Evolutionary conservation across 2,888 invertebrate genomes (phyloP), one percentile per base, ranked within the genome.

Genomic region (Beris morrisii): DNA sequence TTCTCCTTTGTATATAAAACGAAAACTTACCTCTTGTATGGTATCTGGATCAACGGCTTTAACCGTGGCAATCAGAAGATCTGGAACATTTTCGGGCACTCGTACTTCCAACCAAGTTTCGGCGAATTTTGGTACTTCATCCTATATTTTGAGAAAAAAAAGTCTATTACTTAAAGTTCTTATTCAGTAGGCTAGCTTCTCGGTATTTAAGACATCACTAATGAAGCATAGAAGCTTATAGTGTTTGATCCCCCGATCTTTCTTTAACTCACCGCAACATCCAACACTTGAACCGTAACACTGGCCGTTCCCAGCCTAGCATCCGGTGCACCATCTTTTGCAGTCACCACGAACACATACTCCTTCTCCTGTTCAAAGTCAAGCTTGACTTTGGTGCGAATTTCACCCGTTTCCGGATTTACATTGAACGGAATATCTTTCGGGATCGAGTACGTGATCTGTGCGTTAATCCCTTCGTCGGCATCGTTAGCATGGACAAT

Each of bases 31-130:
- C 76, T 91, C 88, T 71, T 89, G 87, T 50, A 84, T 78, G 0
- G 92, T 90, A 73, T 94, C 94, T 2, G 92, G 92, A 81, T 94
- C 94, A 71, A 87, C 85, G 0, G 94, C 93, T 87, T 91, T 85
- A 55, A 95, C 93, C 76, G 90, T 90, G 52, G 88, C 86, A 5
- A 95, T 89, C 67, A 88, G 85, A 74, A 88, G 86, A 76, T 93
- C 90, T 1, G 90, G 87, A 45, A 87, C 85, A 78, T 95, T 95
- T 82, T 95, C 95, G 1, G 93, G 92, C n/a, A 93, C 90, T 52
- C 84, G 85, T 2, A 90, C 90, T 72, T 91, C 88, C 74, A 94
- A 92, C 31, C 86, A 81, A 1, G 86, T 81, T 70, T 88, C 87
- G 61, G 83, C 83, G 78, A 95, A 95, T 55, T 89, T 83, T 0